Evolutionary conservation across 2,113 vertebrate species (phyloP).

Genomic region (Takifugu bimaculatus): DNA sequence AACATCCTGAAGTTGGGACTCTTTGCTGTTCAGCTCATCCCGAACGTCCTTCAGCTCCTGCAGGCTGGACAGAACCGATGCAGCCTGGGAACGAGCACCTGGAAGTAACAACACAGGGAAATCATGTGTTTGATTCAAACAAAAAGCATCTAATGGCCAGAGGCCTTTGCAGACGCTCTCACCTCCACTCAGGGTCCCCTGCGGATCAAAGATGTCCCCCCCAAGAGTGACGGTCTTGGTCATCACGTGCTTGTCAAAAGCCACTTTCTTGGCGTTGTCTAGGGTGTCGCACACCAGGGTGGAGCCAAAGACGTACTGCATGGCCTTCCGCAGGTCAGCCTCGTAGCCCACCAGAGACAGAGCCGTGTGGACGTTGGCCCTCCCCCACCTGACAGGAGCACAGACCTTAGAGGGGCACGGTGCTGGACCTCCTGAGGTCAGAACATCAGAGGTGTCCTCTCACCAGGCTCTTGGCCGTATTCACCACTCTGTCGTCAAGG

Average conservation of each 20-base stretch:
- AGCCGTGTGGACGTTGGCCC: conserved; percentile 79
- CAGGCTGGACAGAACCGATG: conserved; percentile 81
- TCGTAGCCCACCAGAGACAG: conserved; percentile 84
- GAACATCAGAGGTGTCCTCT: conserved; percentile 26
- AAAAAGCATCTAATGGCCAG: no score
- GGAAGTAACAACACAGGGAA: neutral
- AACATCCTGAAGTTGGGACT: conserved; percentile 72
- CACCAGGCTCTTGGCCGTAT: conserved; percentile 83
- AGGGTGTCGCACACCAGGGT: conserved; percentile 86
- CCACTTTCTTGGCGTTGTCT: conserved; percentile 90
- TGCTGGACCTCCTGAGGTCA: no score
- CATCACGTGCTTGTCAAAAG: conserved; percentile 89
- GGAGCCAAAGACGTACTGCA: conserved; percentile 94
- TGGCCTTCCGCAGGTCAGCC: conserved; percentile 87
- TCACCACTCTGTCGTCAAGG: conserved; percentile 71
- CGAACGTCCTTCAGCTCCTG: conserved; percentile 81
- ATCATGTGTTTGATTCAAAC: neutral
- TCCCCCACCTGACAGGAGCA: conserved; percentile 75
- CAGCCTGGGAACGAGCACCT: conserved; percentile 79
- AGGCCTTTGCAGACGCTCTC: conserved; percentile 18
- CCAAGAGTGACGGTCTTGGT: conserved; percentile 88
- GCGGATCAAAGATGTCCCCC: conserved; percentile 91
- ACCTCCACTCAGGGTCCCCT: conserved; percentile 94
- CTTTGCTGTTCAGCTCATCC: conserved; percentile 73
- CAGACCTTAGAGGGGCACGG: no score